Percentiles rank a stretch among this genome's conserved stretches.
Conservation (phyloP, 53 echinoderm and acorn worm genomes). For the Holothuria scabra region DNA sequence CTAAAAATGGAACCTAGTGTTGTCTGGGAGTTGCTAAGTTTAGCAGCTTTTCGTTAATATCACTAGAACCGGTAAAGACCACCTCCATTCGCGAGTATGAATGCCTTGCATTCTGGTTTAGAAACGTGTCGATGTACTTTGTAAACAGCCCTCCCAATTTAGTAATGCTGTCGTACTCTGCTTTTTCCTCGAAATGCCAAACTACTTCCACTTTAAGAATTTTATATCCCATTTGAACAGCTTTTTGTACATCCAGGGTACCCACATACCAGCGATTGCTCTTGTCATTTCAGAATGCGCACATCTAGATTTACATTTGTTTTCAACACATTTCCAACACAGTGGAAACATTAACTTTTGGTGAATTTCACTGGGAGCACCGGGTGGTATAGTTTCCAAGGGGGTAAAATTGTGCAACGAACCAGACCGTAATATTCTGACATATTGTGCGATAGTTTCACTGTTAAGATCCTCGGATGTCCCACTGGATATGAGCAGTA, state of each 20-base stretch:
- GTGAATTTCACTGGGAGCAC: conserved; percentile 54
- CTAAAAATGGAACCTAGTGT: too few relatives aligned
- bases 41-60: too few relatives aligned
- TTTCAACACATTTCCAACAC: conserved; percentile 61
- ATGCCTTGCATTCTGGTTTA: too few relatives aligned
- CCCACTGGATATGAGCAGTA: conserved; percentile 57
- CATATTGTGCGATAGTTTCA: conserved; percentile 15
- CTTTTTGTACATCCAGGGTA: conserved; percentile 68
- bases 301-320: conserved; percentile 49
- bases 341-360: conserved; percentile 68
- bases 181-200: conserved; percentile 63
- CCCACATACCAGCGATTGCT: conserved; percentile 35
- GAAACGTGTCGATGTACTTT: conserved; percentile 68
- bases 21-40: too few relatives aligned
- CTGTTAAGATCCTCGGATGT: conserved; percentile 58
- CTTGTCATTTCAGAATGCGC: conserved; percentile 24
- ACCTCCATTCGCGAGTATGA: too few relatives aligned
- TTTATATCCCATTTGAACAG: conserved; percentile 50
- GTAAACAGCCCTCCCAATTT: conserved; percentile 52
- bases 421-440: conserved; percentile 62
- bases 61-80: too few relatives aligned
- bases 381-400: conserved; percentile 57
- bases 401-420: conserved; percentile 61
- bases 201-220: conserved; percentile 57
- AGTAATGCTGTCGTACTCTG: conserved; percentile 31